phyloP scores from a whole-genome alignment of 1,140 invertebrate species.

The Watersipora subatra region DNA sequence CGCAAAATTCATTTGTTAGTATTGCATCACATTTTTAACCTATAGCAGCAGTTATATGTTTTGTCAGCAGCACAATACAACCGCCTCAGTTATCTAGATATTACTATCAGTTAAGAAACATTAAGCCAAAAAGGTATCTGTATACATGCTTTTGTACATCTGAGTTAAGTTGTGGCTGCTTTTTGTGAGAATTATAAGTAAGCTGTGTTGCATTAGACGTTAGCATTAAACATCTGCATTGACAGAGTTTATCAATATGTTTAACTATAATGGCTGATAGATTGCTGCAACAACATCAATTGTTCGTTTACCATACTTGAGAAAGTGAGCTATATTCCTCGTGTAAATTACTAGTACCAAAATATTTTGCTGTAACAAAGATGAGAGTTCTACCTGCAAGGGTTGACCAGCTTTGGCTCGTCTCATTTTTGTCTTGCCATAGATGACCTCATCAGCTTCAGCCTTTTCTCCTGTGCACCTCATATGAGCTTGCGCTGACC shows the following conservation, averaged over 20 bases:
- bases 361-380: not conserved
- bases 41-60: too few species aligned
- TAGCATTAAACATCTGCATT: not conserved
- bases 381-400: not conserved
- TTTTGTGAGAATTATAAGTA: too few species aligned
- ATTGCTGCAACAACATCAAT: not conserved
- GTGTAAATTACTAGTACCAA: not conserved
- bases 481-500: conserved; percentile 16
- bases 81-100: too few species aligned
- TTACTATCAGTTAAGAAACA: too few species aligned
- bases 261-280: not conserved
- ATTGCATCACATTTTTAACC: too few species aligned
- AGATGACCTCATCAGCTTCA: conserved; percentile 21
- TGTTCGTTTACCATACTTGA: not conserved
- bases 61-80: too few species aligned
- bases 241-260: not conserved
- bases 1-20: too few species aligned
- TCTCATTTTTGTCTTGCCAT: conserved; percentile 21
- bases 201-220: not conserved
- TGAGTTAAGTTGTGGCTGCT: too few species aligned
- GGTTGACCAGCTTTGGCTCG: conserved; percentile 5
- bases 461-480: conserved; percentile 13
- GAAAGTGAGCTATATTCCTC: not conserved
- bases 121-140: too few species aligned
- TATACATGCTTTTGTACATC: too few species aligned